These are phyloP conservation scores for Thaleichthys pacificus DNA, from an alignment of 2,797 vertebrate species.

Conservation along the genomic window DNA sequence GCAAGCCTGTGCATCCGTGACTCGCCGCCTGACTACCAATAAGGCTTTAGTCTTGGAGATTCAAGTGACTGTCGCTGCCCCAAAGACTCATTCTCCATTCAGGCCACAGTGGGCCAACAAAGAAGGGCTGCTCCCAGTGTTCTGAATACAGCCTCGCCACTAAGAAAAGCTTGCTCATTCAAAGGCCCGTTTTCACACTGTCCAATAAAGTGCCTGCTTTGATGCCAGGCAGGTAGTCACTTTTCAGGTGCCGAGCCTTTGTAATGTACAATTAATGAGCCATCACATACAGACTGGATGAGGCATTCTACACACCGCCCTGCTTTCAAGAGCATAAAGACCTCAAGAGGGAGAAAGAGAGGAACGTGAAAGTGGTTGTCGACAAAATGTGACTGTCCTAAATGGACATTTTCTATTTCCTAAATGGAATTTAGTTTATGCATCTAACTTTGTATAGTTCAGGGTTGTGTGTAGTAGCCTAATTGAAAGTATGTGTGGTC, in stretches of 20 bases:
- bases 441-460: not conserved
- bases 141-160: constrained; percentile 47
- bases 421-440: no score
- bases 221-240: constrained; percentile 58
- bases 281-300: constrained; percentile 43
- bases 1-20: constrained; percentile 25
- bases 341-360: not conserved
- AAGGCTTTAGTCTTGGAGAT: constrained; percentile 25
- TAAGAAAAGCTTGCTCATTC: constrained; percentile 42
- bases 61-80: constrained; percentile 35
- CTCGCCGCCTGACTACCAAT: constrained; percentile 33
- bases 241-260: constrained; percentile 44
- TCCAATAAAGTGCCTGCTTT: constrained; percentile 54
- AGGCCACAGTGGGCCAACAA: constrained; percentile 53
- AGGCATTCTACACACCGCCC: constrained; percentile 41
- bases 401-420: not conserved
- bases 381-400: not conserved
- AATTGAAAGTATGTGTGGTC: no score
- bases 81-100: constrained; percentile 48
- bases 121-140: constrained; percentile 51
- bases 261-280: constrained; percentile 67
- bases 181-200: constrained; percentile 43
- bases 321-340: constrained; percentile 26
- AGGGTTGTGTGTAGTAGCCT: no score
- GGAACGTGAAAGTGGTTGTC: not conserved